Base-by-base conservation (phyloP, 2,888 invertebrate species). In the Lasius platythorax region DNA sequence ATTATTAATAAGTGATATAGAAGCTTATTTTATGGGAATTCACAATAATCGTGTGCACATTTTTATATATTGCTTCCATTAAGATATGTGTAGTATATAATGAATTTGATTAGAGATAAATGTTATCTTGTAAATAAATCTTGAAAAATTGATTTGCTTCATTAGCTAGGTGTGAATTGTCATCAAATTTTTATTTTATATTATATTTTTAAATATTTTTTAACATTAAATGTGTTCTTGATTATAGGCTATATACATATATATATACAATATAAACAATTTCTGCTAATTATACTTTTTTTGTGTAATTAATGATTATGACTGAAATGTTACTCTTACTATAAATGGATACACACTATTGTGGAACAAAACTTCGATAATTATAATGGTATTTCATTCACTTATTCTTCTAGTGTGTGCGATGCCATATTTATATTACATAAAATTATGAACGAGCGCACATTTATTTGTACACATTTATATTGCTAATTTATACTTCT, bases 391-490 rank as follows among this genome's bases (percentile, higher is more conserved):
- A 58, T 56, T 58, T 61, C 15, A 83, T 78, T 83, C 43, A 79
- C 61, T 63, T 84, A 78, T 53, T 53, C 53, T 86, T 79, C 81
- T 74, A 85, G 79, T 72, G 40, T 82, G 67, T 79, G 37, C 78
- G 76, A 66, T 50, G 84, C 56, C 70, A 82, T 86, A 75, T 82
- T 30, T 75, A 74, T 85, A 67, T 78, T 83, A 82, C 68, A n/a
- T 53, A 86, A 63, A 70, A 78, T 68, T 79, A 82, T 78, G 56
- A 84, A 67, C 87, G 75, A 87, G 82, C 66, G 83, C 74, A 81
- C 82, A 89, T 67, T 88, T 75, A 83, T 84, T 89, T 86, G 75
- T 58, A 61, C 58, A 63, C 70, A 68, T 79, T 72, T 28, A 83
- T 74, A 87, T 83, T 67, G 30, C 74, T 85, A 72, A 86, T 84